These are phyloP conservation scores for Biston betularia DNA, from an alignment of 2,888 invertebrate genomes.

Conservation along the genomic window DNA sequence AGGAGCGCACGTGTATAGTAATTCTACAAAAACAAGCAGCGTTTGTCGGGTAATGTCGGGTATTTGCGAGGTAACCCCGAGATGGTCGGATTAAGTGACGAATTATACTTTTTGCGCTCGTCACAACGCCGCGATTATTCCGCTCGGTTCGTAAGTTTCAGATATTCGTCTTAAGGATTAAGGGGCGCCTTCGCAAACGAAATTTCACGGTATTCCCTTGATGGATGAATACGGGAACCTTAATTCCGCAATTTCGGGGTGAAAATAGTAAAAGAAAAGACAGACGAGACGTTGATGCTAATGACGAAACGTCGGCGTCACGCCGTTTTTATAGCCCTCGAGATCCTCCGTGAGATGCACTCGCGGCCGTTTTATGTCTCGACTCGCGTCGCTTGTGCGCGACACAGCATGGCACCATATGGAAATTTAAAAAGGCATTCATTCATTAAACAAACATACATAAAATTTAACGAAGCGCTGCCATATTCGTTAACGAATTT, in stretches of 20 bases:
- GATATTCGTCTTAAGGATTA: constrained; percentile 84
- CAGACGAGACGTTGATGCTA: constrained; percentile 58
- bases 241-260: constrained; percentile 76
- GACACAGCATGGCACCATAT: constrained; percentile 67
- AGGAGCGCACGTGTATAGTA: constrained; percentile 36
- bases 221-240: constrained; percentile 79
- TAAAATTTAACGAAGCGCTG: constrained; percentile 83
- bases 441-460: constrained; percentile 80
- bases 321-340: constrained; percentile 51
- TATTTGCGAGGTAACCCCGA: constrained; percentile 64
- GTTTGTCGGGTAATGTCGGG: constrained; percentile 74
- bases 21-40: constrained; percentile 48
- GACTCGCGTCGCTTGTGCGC: constrained; percentile 53
- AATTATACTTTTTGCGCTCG: constrained; percentile 80
- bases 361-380: constrained; percentile 53
- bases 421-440: constrained; percentile 80
- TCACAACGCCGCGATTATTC: constrained; percentile 79
- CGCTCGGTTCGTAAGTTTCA: constrained; percentile 78
- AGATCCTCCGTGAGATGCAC: constrained; percentile 53
- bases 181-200: constrained; percentile 75
- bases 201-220: constrained; percentile 80
- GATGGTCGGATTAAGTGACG: constrained; percentile 78
- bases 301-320: constrained; percentile 59
- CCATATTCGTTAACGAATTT: constrained; percentile 83
- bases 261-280: constrained; percentile 73